Percentiles rank a stretch among this genome's conserved stretches.
Conservation (phyloP, 2,113 vertebrate genomes). For the Aspidoscelis tigris region DNA sequence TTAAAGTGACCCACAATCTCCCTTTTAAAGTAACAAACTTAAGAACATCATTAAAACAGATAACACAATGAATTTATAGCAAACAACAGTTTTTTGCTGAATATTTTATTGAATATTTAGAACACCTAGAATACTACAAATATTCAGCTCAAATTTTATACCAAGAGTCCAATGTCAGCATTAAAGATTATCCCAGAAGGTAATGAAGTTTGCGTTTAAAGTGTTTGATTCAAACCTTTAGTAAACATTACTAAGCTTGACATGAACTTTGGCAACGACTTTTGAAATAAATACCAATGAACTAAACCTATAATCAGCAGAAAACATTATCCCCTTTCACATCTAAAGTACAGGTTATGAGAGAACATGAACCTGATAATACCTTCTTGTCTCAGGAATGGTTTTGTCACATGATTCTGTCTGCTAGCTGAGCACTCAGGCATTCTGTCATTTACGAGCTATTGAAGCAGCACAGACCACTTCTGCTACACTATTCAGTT, state of each 20-base stretch:
- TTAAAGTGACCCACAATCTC: too few species aligned
- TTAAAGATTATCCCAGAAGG: too few species aligned
- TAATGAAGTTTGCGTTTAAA: too few species aligned
- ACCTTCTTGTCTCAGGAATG: background rate
- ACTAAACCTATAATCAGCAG: background rate
- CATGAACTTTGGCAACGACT: background rate
- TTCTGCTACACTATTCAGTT: constrained; percentile 14
- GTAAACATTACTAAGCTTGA: background rate
- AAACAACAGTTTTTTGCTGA: too few species aligned
- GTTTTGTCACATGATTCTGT: background rate
- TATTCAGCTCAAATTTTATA: too few species aligned
- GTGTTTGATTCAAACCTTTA: too few species aligned
- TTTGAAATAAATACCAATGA: background rate
- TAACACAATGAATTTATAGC: too few species aligned
- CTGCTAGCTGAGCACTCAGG: background rate
- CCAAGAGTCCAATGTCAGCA: too few species aligned
- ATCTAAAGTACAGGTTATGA: constrained; percentile 16
- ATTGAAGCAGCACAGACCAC: constrained; percentile 6
- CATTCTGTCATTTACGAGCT: background rate
- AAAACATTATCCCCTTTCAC: background rate
- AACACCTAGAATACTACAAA: too few species aligned
- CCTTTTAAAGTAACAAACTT: too few species aligned
- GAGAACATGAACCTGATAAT: background rate
- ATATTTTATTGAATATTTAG: too few species aligned
- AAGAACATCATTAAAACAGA: too few species aligned